Conservation (phyloP, 2,888 invertebrate genomes). For the Tipula lateralis region DNA sequence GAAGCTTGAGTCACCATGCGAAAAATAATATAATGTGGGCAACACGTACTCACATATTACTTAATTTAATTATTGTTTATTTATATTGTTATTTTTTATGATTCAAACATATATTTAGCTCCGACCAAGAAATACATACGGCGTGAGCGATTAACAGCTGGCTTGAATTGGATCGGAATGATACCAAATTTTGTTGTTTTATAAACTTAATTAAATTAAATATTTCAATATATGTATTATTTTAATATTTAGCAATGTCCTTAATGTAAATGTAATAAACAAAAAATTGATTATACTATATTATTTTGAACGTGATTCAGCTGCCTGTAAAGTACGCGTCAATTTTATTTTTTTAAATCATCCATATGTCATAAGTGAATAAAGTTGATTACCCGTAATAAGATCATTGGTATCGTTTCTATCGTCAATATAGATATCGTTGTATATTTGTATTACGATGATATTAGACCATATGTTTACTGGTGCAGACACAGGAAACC, state of each 20-base stretch:
- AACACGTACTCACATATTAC: background rate
- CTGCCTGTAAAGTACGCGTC: background rate
- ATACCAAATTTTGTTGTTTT: background rate
- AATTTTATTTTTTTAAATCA: no score
- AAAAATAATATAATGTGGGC: background rate
- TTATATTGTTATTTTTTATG: constrained; percentile 11
- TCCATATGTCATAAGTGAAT: no score
- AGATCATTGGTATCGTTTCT: no score
- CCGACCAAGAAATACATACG: background rate
- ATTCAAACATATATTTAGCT: background rate
- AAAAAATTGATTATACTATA: no score
- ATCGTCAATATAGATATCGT: no score
- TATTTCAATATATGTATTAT: no score
- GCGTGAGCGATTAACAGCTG: background rate
- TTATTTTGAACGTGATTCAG: background rate
- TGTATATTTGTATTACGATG: no score
- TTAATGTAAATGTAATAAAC: no score
- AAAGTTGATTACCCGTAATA: no score
- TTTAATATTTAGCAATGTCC: no score
- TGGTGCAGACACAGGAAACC: no score
- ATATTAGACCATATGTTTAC: no score
- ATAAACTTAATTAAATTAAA: background rate
- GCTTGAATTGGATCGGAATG: background rate
- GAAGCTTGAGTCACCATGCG: background rate
- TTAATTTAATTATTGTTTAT: background rate